Conservation (phyloP, 2,113 vertebrate genomes). For the Corythoichthys intestinalis region DNA sequence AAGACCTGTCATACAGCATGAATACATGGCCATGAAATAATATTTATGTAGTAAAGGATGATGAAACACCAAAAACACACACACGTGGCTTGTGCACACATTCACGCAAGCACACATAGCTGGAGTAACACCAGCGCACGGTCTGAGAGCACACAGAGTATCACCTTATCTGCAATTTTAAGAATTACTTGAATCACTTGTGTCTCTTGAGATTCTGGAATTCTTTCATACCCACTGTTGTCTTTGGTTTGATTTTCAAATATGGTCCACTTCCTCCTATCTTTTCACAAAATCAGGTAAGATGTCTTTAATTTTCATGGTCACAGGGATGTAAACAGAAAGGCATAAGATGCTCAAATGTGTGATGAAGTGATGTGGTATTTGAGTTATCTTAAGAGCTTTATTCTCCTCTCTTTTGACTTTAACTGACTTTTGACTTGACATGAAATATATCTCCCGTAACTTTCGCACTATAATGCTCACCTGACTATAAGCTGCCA, state of each 20-base stretch:
- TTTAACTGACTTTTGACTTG: too few species aligned
- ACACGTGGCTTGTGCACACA: neutral
- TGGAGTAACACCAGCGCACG: constrained; percentile 15
- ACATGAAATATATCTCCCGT: too few species aligned
- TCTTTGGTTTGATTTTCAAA: neutral
- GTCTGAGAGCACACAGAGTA: neutral
- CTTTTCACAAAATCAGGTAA: neutral
- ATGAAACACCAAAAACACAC: constrained; percentile 26
- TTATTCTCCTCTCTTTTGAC: too few species aligned
- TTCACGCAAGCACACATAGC: neutral
- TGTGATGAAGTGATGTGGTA: too few species aligned
- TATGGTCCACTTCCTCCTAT: neutral
- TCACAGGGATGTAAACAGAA: neutral
- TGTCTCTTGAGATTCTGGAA: neutral
- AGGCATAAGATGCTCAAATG: neutral
- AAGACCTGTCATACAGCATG: constrained; percentile 63
- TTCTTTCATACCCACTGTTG: neutral
- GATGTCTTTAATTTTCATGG: neutral
- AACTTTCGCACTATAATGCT: too few species aligned
- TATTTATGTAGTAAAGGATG: constrained; percentile 42
- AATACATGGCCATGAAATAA: constrained; percentile 52
- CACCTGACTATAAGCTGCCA: too few species aligned
- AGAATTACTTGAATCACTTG: neutral
- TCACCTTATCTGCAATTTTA: constrained; percentile 12
- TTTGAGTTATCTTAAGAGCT: too few species aligned